phyloP scores from a whole-genome alignment of 37 sponge, comb jelly and placozoan genomes.

The Hexactinellida sp. region DNA sequence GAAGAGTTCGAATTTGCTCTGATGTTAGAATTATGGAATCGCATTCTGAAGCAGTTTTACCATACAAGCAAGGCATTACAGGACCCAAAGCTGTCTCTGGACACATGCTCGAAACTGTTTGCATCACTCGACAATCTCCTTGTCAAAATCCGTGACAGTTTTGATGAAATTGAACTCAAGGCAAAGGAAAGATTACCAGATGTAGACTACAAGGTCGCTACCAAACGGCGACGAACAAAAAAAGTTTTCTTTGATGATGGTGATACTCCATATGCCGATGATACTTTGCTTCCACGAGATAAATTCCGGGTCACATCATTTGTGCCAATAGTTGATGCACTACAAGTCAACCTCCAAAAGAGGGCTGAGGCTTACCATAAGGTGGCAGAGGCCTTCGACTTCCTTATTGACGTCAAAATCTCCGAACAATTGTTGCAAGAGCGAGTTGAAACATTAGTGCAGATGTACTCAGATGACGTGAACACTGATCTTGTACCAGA shows the following conservation, averaged over 20 bases:
- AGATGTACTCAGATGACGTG: background rate
- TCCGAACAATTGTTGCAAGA: background rate
- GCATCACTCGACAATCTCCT: conserved; percentile 14
- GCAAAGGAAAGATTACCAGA: background rate
- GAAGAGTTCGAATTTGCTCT: background rate
- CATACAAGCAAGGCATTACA: background rate
- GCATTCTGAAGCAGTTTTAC: conserved; percentile 1
- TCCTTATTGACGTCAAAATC: background rate
- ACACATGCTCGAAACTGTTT: background rate
- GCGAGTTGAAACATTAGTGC: background rate
- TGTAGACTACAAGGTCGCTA: background rate
- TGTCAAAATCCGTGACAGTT: background rate
- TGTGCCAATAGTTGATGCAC: background rate
- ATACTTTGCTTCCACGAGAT: background rate
- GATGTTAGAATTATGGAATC: background rate
- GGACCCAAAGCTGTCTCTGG: background rate
- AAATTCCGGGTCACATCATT: background rate
- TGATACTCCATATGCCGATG: background rate
- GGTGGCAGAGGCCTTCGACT: background rate
- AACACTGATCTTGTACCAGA: background rate
- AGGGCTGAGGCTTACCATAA: background rate
- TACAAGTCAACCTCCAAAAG: background rate
- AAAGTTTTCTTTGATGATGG: background rate
- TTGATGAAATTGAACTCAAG: conserved; percentile 4
- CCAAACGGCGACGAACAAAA: background rate